Conservation (phyloP, 2,113 vertebrate species). For the Empidonax traillii region DNA sequence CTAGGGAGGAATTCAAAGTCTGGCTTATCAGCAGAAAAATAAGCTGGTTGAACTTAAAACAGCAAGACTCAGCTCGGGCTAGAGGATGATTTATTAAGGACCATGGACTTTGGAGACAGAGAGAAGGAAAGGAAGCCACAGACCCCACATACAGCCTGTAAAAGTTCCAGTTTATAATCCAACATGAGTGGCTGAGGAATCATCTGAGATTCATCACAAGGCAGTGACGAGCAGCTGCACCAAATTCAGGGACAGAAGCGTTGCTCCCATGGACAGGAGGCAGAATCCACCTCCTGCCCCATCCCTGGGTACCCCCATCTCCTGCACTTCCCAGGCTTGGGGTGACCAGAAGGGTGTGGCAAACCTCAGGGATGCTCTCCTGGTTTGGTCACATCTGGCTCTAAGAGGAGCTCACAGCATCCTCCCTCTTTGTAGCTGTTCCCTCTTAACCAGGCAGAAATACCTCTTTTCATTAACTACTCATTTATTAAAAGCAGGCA, state of each 20-base stretch:
- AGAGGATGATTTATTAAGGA: slow-evolving; percentile 53
- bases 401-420: neutral
- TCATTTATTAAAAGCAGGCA: neutral
- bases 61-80: slow-evolving; percentile 21
- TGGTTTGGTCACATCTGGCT: neutral
- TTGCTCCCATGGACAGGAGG: accelerated
- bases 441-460: neutral
- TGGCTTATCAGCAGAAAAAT: slow-evolving; percentile 62
- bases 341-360: accelerated
- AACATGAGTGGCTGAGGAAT: neutral
- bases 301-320: neutral
- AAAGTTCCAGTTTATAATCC: slow-evolving; percentile 39
- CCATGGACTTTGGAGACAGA: neutral
- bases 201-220: slow-evolving; percentile 44
- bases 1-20: slow-evolving; percentile 52
- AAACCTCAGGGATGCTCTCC: accelerated
- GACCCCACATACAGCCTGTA: slow-evolving; percentile 44
- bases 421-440: neutral
- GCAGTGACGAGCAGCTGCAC: neutral
- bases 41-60: slow-evolving; percentile 49
- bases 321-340: neutral
- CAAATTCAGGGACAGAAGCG: neutral
- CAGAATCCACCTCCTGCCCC: neutral
- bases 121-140: slow-evolving; percentile 41
- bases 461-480: neutral